Evolutionary conservation across 2,888 invertebrate genomes (phyloP).

Genomic region (Uropetala carovei): DNA sequence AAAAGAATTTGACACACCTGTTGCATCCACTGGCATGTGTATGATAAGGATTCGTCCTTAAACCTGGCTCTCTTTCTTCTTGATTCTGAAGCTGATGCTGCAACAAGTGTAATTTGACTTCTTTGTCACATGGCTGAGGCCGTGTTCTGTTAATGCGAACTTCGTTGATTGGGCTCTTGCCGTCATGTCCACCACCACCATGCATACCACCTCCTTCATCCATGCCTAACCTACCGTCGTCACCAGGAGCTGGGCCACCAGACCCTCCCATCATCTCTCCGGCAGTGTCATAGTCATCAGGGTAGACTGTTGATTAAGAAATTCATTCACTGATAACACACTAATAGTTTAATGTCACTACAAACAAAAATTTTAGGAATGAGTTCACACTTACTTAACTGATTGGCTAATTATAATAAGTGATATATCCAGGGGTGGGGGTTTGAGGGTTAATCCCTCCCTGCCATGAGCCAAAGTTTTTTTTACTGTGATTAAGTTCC

Average conservation of each 20-base stretch:
- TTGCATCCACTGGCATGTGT: constrained; percentile 23
- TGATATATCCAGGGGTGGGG: too few species aligned
- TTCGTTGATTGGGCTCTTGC: constrained; percentile 65
- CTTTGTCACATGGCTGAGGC: constrained; percentile 91
- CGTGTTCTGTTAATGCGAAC: constrained; percentile 78
- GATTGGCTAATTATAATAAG: too few species aligned
- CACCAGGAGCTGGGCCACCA: neutral
- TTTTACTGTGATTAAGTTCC: too few species aligned
- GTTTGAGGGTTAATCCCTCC: too few species aligned
- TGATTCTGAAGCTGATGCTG: constrained; percentile 41
- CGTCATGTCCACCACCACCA: constrained; percentile 35
- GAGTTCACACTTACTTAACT: too few species aligned
- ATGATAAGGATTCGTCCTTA: constrained; percentile 25
- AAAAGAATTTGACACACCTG: neutral
- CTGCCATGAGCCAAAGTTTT: too few species aligned
- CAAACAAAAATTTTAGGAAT: too few species aligned
- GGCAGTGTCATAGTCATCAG: constrained; percentile 7
- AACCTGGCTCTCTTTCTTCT: neutral
- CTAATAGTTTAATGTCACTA: too few species aligned
- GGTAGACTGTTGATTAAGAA: neutral
- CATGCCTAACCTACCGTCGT: constrained; percentile 24
- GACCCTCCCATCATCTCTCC: constrained; percentile 32
- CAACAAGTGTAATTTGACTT: constrained; percentile 80
- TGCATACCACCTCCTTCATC: constrained; percentile 32
- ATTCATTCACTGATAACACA: neutral